Conservation (phyloP, 2,888 invertebrate genomes). For the Lasioglossum figueresi region DNA sequence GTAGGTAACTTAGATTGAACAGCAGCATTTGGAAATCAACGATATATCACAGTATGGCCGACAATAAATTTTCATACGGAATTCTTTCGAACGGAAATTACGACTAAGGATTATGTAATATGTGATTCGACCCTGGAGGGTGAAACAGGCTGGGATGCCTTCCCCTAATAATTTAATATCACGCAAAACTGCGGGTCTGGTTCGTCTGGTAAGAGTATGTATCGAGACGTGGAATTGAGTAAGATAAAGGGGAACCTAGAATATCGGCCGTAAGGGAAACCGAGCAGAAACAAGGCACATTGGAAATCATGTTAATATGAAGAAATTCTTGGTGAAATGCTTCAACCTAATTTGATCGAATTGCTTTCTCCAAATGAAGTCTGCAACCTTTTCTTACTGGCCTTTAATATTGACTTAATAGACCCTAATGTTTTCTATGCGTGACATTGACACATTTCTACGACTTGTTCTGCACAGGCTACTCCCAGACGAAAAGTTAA, state of each 20-base stretch:
- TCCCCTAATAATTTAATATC: constrained; percentile 78
- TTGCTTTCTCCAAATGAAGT: constrained; percentile 36
- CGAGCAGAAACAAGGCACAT: constrained; percentile 48
- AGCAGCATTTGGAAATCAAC: background rate
- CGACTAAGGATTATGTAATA: constrained; percentile 71
- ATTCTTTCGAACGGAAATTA: constrained; percentile 66
- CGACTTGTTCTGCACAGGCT: background rate
- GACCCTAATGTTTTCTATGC: constrained; percentile 6
- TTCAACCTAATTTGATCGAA: constrained; percentile 38
- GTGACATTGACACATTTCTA: constrained; percentile 6
- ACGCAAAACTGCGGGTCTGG: constrained; percentile 71
- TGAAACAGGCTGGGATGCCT: constrained; percentile 60
- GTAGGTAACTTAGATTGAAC: background rate
- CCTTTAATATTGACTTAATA: background rate
- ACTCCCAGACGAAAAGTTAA: background rate
- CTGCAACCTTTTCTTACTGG: background rate
- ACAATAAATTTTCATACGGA: constrained; percentile 37
- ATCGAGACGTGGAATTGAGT: constrained; percentile 63
- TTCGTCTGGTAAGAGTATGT: constrained; percentile 70
- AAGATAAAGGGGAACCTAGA: constrained; percentile 61
- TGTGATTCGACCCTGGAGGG: constrained; percentile 73
- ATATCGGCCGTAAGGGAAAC: constrained; percentile 61
- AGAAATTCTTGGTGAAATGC: constrained; percentile 51
- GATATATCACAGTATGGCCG: background rate
- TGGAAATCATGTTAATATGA: constrained; percentile 53